These are phyloP conservation scores for Hafferia zeledoni DNA, from an alignment of 2,797 vertebrate species.

Conservation along the genomic window DNA sequence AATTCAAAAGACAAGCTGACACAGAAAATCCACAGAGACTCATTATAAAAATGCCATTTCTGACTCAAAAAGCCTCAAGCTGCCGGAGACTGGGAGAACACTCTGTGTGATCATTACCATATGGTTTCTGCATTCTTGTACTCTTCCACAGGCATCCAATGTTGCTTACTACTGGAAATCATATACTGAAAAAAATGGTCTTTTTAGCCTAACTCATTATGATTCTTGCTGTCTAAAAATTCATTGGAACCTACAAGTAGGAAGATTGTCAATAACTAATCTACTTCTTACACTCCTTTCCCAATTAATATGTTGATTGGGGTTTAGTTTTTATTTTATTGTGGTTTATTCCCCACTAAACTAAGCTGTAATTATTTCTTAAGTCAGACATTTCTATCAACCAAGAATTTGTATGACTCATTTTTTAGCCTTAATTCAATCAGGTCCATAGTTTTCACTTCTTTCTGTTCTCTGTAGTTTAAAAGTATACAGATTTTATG, in stretches of 20 bases:
- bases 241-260: background rate
- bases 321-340: background rate
- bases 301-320: background rate
- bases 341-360: rapidly evolving
- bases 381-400: background rate
- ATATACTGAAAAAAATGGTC: background rate
- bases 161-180: background rate
- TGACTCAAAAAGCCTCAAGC: background rate
- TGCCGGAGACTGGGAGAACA: background rate
- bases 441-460: background rate
- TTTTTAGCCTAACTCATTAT: rapidly evolving
- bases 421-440: background rate
- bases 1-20: background rate
- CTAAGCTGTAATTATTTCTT: background rate
- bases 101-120: background rate
- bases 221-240: background rate
- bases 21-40: background rate
- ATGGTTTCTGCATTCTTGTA: background rate
- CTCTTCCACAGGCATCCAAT: background rate
- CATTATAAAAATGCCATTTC: background rate
- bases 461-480: background rate
- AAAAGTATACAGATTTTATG: background rate
- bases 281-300: background rate
- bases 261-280: background rate
- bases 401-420: background rate